Evolutionary conservation across 2,797 vertebrate genomes (phyloP).

Genomic region (Clarias laeviceps): DNA sequence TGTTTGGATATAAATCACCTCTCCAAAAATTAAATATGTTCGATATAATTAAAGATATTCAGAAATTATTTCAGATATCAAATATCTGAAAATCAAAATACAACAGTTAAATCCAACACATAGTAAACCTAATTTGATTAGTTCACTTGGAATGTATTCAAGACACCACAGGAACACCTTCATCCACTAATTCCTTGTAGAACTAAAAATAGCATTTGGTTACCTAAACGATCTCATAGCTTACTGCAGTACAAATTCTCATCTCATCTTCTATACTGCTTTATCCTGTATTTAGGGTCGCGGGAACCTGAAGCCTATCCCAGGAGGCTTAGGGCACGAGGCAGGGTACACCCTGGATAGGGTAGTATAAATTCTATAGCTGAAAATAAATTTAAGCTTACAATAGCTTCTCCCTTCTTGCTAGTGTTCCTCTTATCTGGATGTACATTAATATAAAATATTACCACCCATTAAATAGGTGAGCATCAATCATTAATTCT

Average conservation of each 20-base stretch:
- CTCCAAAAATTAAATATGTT: not conserved
- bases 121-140: not conserved
- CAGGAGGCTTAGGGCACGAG: no score
- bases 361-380: not conserved
- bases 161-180: slow-evolving; percentile 40
- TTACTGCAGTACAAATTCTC: slow-evolving; percentile 3
- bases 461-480: not conserved
- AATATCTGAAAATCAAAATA: not conserved
- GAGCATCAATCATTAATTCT: not conserved
- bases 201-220: slow-evolving; percentile 24
- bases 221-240: slow-evolving; percentile 1
- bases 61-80: not conserved
- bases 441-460: not conserved
- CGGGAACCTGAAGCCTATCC: no score
- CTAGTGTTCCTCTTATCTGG: not conserved
- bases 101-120: not conserved
- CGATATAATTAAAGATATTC: not conserved
- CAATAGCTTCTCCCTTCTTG: not conserved
- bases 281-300: no score
- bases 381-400: not conserved
- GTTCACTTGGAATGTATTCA: slow-evolving; percentile 9
- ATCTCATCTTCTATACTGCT: no score
- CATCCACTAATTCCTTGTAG: slow-evolving; percentile 19
- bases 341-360: no score
- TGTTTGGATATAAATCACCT: not conserved